Conservation (phyloP, 2,888 invertebrate genomes). For the Sinhomidia bicolor region DNA sequence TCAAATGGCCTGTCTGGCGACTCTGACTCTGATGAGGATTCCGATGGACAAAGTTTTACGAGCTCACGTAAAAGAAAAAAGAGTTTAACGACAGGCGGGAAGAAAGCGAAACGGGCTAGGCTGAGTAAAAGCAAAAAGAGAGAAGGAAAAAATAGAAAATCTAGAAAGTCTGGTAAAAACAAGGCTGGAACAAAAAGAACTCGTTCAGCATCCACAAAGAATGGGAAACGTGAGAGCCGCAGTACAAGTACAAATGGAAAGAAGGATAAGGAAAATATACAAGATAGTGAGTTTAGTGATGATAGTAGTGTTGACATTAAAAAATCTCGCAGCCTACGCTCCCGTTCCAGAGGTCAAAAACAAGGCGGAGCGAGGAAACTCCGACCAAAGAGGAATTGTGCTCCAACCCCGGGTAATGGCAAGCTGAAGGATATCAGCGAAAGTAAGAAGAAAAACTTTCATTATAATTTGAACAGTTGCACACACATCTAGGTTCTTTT, state of each 20-base stretch:
- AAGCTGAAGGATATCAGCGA: conserved; percentile 79
- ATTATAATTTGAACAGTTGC: too few relatives aligned
- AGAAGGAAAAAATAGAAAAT: conserved; percentile 54
- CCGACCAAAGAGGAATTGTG: conserved; percentile 78
- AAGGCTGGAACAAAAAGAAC: conserved; percentile 79
- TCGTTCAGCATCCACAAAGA: conserved; percentile 61
- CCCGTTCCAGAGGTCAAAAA: conserved; percentile 66
- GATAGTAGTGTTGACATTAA: conserved; percentile 73
- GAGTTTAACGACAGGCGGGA: conserved; percentile 45
- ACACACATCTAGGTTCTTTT: too few relatives aligned
- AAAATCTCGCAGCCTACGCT: conserved; percentile 59
- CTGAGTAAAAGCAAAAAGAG: conserved; percentile 57
- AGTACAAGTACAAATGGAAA: conserved; percentile 67
- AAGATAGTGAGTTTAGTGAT: conserved; percentile 79
- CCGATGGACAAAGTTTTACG: conserved; percentile 64
- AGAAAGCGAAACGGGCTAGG: conserved; percentile 54
- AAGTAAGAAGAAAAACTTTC: conserved; percentile 73
- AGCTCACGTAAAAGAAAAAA: conserved; percentile 66
- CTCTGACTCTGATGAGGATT: conserved; percentile 67
- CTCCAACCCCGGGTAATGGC: conserved; percentile 76
- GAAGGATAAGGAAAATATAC: conserved; percentile 79
- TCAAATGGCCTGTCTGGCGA: conserved; percentile 61
- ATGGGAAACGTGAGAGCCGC: conserved; percentile 58
- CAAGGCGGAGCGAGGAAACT: conserved; percentile 72
- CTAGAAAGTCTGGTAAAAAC: conserved; percentile 70